Evolutionary conservation across 2,797 vertebrate genomes (phyloP), one percentile per base, ranked within the genome.

Genomic region (Cygnus olor): DNA sequence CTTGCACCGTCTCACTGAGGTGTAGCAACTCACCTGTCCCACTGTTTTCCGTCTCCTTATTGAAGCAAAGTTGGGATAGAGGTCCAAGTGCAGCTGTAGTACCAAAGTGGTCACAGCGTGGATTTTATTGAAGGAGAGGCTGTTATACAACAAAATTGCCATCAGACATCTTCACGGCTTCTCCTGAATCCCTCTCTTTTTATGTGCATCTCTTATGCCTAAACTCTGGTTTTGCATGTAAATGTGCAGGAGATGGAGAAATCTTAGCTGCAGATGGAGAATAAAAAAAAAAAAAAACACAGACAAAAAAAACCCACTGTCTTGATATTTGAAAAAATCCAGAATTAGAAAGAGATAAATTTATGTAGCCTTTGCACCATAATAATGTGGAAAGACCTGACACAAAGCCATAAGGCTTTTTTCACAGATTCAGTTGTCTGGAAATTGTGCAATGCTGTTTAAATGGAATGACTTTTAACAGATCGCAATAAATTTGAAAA

Each of bases 401-500:
- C 92, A 95, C 87, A 91, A 92, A 95, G 92, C 95, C 95, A 97
- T 97, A 96, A 97, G 96, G 94, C 93, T 97, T 97, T 96, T 95
- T 96, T 97, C 94, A 95, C 79, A 90, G 93, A 94, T 96, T 89
- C 61, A 81, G 93, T 95, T 97, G 85, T 96, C 91, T 95, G 89
- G 74, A 93, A 96, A 73, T 97, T 97, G 88, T 96, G 95, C 93
- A 93, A 93, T 80, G 79, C 94, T 84, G 44, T 89, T 94, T 95
- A 95, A 95, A 92, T 1, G 17, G 72, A 85, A 90, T 76, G 66
- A 89, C 95, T 96, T 95, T 90, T 91, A 96, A 84, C 87, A 92
- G 96, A 91, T 85, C 36, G 3, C 56, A 93, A 86, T 92, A 94
- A 92, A 60, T 93, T 32, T 0, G 28, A 63, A 86, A 90, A 80